Evolutionary conservation across 2,888 invertebrate species (phyloP).

Genomic region (Nemoura dubitans): DNA sequence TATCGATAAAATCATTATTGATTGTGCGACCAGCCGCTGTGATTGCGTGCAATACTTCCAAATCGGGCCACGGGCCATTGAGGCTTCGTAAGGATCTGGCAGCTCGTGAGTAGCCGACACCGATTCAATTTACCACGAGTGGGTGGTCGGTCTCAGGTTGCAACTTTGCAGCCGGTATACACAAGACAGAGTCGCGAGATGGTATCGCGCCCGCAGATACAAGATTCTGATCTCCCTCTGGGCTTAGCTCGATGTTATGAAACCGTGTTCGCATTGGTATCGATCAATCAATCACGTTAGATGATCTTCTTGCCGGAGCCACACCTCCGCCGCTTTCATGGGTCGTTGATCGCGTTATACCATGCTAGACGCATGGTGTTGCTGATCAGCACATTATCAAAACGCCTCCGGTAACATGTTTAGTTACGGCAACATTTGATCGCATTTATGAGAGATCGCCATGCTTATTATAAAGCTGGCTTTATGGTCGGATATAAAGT

Average conservation of each 20-base stretch:
- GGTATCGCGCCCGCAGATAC: not conserved
- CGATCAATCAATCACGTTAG: constrained; percentile 12
- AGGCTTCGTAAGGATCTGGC: not conserved
- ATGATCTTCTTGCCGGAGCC: constrained; percentile 2
- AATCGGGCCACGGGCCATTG: not conserved
- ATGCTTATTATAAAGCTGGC: too few relatives aligned
- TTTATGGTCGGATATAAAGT: not conserved
- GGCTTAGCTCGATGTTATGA: not conserved
- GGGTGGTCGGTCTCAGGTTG: constrained; percentile 4
- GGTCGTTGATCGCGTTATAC: not conserved
- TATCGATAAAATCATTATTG: not conserved
- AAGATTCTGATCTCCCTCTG: not conserved
- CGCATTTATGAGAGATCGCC: not conserved
- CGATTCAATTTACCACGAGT: not conserved
- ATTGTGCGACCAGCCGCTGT: not conserved
- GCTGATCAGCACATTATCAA: not conserved
- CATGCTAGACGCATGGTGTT: not conserved
- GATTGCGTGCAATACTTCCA: not conserved
- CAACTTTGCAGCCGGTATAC: not conserved
- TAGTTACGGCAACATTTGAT: not conserved
- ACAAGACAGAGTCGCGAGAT: not conserved
- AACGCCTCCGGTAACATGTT: not conserved
- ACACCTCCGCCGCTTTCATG: not conserved
- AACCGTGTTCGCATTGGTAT: not conserved
- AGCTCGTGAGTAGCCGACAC: not conserved